Base-by-base conservation (phyloP, 2,113 vertebrate genomes). In the Urocitellus parryii region DNA sequence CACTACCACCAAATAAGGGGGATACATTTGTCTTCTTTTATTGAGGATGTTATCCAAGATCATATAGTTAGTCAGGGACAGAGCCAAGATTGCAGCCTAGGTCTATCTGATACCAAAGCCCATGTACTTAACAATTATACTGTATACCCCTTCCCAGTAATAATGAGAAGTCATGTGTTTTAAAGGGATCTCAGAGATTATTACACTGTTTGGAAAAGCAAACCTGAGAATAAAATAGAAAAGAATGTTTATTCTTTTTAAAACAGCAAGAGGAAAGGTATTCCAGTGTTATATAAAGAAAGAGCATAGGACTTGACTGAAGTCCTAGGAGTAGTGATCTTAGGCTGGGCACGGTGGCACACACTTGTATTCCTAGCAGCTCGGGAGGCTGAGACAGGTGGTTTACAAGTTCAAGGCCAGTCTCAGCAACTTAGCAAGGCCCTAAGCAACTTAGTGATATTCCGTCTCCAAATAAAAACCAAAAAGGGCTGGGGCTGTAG, bases 171-270 rank as follows among this genome's bases (percentile, higher is more conserved):
- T 65, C 27, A 32, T 29, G 20, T 83, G 17, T 37, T 96, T 96
- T 91, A 77, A 61, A 88, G 42, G 79, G 34, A 84, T n/a, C 32
- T 93, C 67, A 80, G 56, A 82, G 56, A 80, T 93, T 93, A 95
- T 88, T 68, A 81, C 13, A 79, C 4, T 82, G 24, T 95, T 93
- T 93, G 76, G 95, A 92, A 92, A 87, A 96, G 51, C 34, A 86
- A 94, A 86, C 37, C 4, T 93, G 67, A 34, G 29, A 89, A 80
- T 95, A 70, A 90, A 88, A 24, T 90, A 20, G n/a, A 83, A 94
- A 96, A 87, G 56, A 92, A 90, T 77, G 29, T 88, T 92, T 67
- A 76, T 51, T 48, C 24, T 84, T 83, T 88, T 88, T 37, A 72
- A 93, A 93, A 48, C 51, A 91, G 72, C 8, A 91, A 85, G 34